Percentiles rank a stretch among this genome's conserved stretches.
These are phyloP conservation scores for Poeciliopsis prolifica DNA, from an alignment of 2,113 vertebrate genomes.

Conservation along the genomic window DNA sequence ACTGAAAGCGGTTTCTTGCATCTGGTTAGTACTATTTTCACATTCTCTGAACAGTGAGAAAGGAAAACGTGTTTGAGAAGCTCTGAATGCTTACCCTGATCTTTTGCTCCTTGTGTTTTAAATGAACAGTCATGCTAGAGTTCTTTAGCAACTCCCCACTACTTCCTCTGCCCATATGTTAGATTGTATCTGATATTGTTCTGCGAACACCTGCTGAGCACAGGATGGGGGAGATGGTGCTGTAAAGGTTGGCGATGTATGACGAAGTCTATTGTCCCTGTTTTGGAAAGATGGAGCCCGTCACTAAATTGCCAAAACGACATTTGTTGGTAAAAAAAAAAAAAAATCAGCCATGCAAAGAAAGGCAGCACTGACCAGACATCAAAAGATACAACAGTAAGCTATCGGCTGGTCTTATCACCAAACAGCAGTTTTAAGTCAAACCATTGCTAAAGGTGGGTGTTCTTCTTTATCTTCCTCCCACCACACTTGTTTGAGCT, in stretches of 20 bases:
- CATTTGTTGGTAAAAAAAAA: conserved; percentile 9
- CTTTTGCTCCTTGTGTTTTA: conserved; percentile 11
- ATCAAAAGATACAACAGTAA: neutral
- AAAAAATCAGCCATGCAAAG: conserved; percentile 6
- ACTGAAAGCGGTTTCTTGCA: neutral
- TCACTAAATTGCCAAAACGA: conserved; percentile 32
- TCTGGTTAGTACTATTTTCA: neutral
- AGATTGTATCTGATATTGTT: conserved; percentile 53
- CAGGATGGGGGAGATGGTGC: conserved; percentile 47
- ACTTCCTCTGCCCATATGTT: conserved; percentile 50
- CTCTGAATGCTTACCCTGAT: neutral
- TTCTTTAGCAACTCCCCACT: conserved; percentile 41
- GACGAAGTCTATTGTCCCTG: conserved; percentile 42
- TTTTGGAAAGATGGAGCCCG: conserved; percentile 12
- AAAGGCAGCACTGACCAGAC: conserved; percentile 5
- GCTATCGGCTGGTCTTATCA: neutral
- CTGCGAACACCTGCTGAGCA: conserved; percentile 54
- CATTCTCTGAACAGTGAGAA: neutral
- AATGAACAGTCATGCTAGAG: conserved; percentile 31
- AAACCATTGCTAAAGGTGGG: neutral
- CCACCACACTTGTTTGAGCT: conserved; percentile 14
- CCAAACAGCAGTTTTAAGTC: neutral
- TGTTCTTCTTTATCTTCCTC: neutral
- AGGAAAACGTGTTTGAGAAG: neutral
- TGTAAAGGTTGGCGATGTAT: conserved; percentile 39